These are phyloP conservation scores for Maniola hyperantus DNA, from an alignment of 2,888 invertebrate species.

Conservation along the genomic window DNA sequence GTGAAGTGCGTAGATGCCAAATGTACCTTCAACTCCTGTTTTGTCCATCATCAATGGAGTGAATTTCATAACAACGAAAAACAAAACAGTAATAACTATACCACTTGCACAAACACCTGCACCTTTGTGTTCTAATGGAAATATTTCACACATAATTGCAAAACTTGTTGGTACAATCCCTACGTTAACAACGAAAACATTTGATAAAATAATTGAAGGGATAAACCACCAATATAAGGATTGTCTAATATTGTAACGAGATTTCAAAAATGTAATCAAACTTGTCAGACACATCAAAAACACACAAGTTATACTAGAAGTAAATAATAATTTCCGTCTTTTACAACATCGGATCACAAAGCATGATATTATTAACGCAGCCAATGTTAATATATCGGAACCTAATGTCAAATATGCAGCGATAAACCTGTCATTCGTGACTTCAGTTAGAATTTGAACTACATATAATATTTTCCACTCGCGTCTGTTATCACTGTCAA, in stretches of 20 bases:
- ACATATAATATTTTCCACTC: constrained; percentile 51
- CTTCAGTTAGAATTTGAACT: constrained; percentile 49
- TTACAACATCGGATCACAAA: constrained; percentile 45
- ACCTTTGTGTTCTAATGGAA: constrained; percentile 54
- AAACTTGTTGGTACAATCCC: constrained; percentile 28
- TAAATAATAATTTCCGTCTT: constrained; percentile 49
- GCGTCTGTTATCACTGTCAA: constrained; percentile 50
- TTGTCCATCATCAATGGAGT: constrained; percentile 51
- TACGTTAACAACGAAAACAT: constrained; percentile 21
- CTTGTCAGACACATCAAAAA: constrained; percentile 47
- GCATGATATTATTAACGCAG: constrained; percentile 45
- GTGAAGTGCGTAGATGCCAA: constrained; percentile 45
- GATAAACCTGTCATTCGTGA: constrained; percentile 46
- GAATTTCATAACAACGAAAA: constrained; percentile 46
- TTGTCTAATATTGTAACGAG: constrained; percentile 31
- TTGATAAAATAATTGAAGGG: constrained; percentile 40
- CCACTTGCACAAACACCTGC: constrained; percentile 47
- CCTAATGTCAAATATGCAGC: constrained; percentile 50
- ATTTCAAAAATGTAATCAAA: constrained; percentile 44
- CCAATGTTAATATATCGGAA: constrained; percentile 47
- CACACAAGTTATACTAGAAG: constrained; percentile 43
- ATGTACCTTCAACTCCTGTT: constrained; percentile 48
- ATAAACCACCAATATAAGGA: constrained; percentile 43
- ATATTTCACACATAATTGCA: constrained; percentile 47
- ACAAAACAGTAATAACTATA: constrained; percentile 47